phyloP scores from a whole-genome alignment of 2,888 invertebrate species.

The Spicauda simplicius region DNA sequence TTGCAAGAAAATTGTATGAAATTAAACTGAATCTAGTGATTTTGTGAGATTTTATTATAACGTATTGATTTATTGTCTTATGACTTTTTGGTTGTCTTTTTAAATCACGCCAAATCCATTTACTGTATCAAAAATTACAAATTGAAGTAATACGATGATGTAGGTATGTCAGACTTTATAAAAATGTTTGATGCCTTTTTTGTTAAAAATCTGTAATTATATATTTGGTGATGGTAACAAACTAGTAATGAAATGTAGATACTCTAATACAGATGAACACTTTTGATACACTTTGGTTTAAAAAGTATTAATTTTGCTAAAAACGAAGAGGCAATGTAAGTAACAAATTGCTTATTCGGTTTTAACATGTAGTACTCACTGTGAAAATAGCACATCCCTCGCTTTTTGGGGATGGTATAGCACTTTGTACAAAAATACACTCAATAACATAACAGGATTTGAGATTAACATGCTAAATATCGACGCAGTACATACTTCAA shows the following conservation, averaged over 20 bases:
- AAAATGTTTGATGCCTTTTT: too few relatives aligned
- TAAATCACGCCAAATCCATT: too few relatives aligned
- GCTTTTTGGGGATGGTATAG: slow-evolving; percentile 46
- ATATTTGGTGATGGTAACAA: background rate
- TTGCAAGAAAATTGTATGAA: too few relatives aligned
- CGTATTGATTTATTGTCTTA: too few relatives aligned
- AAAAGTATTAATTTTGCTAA: background rate
- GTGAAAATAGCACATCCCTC: slow-evolving; percentile 49
- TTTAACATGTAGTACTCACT: slow-evolving; percentile 40
- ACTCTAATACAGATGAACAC: background rate
- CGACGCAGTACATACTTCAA: background rate
- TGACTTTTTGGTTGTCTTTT: too few relatives aligned
- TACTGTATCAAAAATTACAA: too few relatives aligned
- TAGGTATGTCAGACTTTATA: too few relatives aligned
- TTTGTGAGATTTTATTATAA: too few relatives aligned
- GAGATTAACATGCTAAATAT: slow-evolving; percentile 8
- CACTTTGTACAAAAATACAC: slow-evolving; percentile 39
- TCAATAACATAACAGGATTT: background rate
- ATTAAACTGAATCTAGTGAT: too few relatives aligned
- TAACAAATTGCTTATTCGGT: background rate
- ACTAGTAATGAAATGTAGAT: background rate
- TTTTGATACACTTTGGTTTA: background rate
- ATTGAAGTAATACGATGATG: too few relatives aligned
- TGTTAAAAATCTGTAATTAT: background rate
- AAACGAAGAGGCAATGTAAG: background rate